Evolutionary conservation across 2,888 invertebrate species (phyloP).

Genomic region (Drosophila borealis): DNA sequence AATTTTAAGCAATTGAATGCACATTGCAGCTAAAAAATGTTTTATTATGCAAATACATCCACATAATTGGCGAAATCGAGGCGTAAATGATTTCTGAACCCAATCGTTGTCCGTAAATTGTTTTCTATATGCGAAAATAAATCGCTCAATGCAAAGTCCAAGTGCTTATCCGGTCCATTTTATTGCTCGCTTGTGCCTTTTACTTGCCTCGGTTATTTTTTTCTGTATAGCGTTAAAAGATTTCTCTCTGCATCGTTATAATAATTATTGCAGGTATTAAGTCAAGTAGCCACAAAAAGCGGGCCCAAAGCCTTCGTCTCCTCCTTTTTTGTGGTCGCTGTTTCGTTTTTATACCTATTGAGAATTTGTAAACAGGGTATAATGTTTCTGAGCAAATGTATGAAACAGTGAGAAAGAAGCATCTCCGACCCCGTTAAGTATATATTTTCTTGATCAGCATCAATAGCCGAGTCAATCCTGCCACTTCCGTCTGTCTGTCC

Average conservation of each 20-base stretch:
- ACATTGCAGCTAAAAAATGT: no score
- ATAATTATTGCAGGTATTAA: slow-evolving; percentile 80
- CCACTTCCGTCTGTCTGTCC: no score
- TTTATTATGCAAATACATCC: background rate
- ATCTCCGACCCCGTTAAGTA: no score
- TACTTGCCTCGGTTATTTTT: slow-evolving; percentile 43
- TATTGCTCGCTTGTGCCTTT: slow-evolving; percentile 64
- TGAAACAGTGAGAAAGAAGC: no score
- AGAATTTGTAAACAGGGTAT: no score
- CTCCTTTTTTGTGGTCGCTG: slow-evolving; percentile 39
- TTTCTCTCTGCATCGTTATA: slow-evolving; percentile 72
- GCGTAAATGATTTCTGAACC: slow-evolving; percentile 14
- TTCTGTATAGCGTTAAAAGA: slow-evolving; percentile 58
- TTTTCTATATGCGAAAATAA: slow-evolving; percentile 64
- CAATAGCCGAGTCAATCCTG: no score
- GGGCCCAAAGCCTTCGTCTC: slow-evolving; percentile 23
- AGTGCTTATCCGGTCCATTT: slow-evolving; percentile 74
- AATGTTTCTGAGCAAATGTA: no score
- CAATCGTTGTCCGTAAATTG: slow-evolving; percentile 57
- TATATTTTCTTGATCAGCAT: no score
- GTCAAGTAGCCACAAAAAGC: slow-evolving; percentile 77
- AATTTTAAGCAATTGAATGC: no score
- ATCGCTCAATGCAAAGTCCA: slow-evolving; percentile 77
- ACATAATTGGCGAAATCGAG: slow-evolving; percentile 1
- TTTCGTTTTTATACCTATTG: slow-evolving; percentile 7